Evolutionary conservation across 2,797 vertebrate species (phyloP), one percentile per base, ranked within the genome.

Genomic region (Molossus alvarezi): DNA sequence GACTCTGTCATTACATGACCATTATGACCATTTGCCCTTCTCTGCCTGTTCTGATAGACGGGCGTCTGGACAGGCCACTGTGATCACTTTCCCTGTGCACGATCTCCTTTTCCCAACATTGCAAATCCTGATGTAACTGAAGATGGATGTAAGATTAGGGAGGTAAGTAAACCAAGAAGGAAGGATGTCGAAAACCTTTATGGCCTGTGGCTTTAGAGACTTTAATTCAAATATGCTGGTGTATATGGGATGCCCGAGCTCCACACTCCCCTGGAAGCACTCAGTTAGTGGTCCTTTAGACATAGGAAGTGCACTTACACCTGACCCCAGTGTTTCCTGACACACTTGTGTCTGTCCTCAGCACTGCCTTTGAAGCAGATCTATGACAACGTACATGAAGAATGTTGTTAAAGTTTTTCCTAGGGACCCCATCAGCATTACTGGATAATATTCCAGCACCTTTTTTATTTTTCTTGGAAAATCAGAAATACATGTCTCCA

Each of bases 301-400:
- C 87, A 76, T 91, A 76, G 14, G 11, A 83, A 82, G 58, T 55
- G 6, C 81, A 83, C 23, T 57, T 88, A 12, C 1, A 91, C 20
- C 62, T 87, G 60, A 94, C 53, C 41, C 89, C 85, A 76, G 86
- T 83, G 94, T n/a, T 69, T 93, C n/a, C 60, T 71, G 21, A 29
- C 14, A 53, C 23, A 51, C 45, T 60, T 3, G 0, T 67, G 17
- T 80, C 87, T 90, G 58, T 91, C 62, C 91, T 81, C 60, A 29
- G 55, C 58, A 33, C 17, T 88, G 88, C 25, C 62, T 94, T 93
- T 69, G 83, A 91, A 75, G 64, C 67, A 83, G 18, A 29, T 57
- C n/a, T 51, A 25, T 90, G 88, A 85, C 23, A 95, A 88, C 15
- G 89, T 81, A 79, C 41, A 69, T 76, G 25, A 72, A 87, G 8